phyloP scores from a whole-genome alignment of 2,888 invertebrate species.

The Bellardia pandia region DNA sequence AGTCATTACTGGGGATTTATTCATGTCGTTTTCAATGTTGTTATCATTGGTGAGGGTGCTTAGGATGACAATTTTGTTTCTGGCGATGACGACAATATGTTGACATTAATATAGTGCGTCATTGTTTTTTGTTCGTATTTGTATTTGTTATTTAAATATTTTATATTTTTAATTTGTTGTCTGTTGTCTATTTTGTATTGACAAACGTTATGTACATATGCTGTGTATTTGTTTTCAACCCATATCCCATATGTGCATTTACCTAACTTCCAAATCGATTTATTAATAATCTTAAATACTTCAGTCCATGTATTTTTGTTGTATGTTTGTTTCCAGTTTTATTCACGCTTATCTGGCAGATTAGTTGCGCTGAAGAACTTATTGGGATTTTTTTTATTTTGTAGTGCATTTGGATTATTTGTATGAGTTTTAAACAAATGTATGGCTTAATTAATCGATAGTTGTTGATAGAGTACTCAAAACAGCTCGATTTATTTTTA shows the following conservation, averaged over 20 bases:
- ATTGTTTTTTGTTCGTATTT: conserved; percentile 12
- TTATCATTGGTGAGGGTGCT: conserved; percentile 27
- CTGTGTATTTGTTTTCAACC: conserved; percentile 22
- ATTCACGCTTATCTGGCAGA: conserved; percentile 34
- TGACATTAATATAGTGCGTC: conserved; percentile 62
- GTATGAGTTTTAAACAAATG: neutral
- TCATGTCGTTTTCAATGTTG: conserved; percentile 35
- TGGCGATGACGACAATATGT: conserved; percentile 44
- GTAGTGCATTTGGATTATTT: neutral
- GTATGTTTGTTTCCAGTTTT: neutral
- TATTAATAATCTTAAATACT: conserved; percentile 23
- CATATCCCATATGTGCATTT: neutral
- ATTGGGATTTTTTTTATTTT: conserved; percentile 15
- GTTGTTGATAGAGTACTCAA: neutral
- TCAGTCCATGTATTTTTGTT: conserved; percentile 15
- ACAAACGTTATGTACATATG: neutral
- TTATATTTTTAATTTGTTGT: conserved; percentile 50
- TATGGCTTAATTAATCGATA: conserved; percentile 32
- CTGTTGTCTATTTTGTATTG: conserved; percentile 37
- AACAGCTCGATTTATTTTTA: neutral
- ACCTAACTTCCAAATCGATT: neutral
- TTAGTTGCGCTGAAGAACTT: conserved; percentile 34
- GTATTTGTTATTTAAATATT: conserved; percentile 28
- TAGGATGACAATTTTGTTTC: conserved; percentile 19
- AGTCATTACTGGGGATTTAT: conserved; percentile 69